These are phyloP conservation scores for Archaeoteleia sp. DNA, from an alignment of 2,888 invertebrate genomes.

Conservation along the genomic window DNA sequence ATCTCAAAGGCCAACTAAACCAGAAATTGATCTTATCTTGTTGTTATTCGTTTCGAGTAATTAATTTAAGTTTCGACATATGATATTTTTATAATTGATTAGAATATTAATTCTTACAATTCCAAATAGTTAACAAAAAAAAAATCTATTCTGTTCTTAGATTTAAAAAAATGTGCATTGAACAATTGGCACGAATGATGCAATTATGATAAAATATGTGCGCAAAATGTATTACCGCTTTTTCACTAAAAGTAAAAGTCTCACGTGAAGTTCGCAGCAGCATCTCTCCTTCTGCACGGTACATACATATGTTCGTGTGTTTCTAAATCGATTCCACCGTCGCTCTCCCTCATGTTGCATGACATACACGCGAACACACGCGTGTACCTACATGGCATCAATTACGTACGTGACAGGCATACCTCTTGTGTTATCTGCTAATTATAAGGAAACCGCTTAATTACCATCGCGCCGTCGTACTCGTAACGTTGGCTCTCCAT, in stretches of 20 bases:
- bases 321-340: slow-evolving; percentile 42
- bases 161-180: slow-evolving; percentile 1
- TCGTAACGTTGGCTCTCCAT: slow-evolving; percentile 7
- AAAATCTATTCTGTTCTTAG: too few relatives aligned
- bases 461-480: slow-evolving; percentile 44
- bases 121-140: too few relatives aligned
- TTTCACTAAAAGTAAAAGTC: slow-evolving; percentile 20
- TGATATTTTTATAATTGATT: too few relatives aligned
- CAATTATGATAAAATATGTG: slow-evolving; percentile 12
- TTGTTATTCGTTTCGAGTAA: too few relatives aligned
- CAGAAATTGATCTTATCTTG: too few relatives aligned
- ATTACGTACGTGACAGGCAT: slow-evolving; percentile 52
- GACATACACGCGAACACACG: slow-evolving; percentile 28
- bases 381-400: slow-evolving; percentile 39
- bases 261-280: slow-evolving; percentile 5
- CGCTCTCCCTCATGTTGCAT: slow-evolving; percentile 30
- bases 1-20: too few relatives aligned
- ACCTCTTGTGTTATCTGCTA: slow-evolving; percentile 56
- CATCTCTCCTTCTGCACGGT: slow-evolving; percentile 11
- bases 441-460: slow-evolving; percentile 63
- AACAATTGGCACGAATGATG: not conserved
- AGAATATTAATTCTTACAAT: too few relatives aligned
- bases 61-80: too few relatives aligned
- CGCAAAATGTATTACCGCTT: slow-evolving; percentile 8
- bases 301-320: slow-evolving; percentile 31